Evolutionary conservation across 2,888 invertebrate genomes (phyloP).

Genomic region (Eupsilia transversa): DNA sequence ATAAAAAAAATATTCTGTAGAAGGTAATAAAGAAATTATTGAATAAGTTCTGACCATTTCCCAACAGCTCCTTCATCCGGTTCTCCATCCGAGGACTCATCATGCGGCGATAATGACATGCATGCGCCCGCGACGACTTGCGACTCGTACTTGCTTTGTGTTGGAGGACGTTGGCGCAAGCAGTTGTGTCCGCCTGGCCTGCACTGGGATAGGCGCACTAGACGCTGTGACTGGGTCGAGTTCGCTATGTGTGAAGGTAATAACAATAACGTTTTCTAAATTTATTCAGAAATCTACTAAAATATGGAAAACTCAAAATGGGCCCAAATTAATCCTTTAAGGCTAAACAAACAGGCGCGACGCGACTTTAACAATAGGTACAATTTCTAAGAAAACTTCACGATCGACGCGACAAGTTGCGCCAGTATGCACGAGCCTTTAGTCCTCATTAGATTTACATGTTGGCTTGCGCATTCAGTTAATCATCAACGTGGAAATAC

Average conservation of each 20-base stretch:
- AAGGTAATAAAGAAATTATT: background rate
- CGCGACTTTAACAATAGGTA: too few relatives aligned
- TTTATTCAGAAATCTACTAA: background rate
- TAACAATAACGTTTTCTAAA: background rate
- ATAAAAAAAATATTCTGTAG: too few relatives aligned
- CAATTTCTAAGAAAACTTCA: too few relatives aligned
- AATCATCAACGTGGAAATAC: background rate
- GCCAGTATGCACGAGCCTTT: too few relatives aligned
- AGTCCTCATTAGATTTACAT: background rate
- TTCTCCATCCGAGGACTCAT: conserved; percentile 72
- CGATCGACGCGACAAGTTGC: too few relatives aligned
- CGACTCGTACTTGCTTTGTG: conserved; percentile 94
- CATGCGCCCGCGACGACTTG: conserved; percentile 92
- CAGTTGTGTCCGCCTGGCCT: conserved; percentile 95
- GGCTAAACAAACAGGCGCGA: too few relatives aligned
- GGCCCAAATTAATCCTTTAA: background rate
- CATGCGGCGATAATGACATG: conserved; percentile 75
- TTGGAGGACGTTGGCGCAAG: conserved; percentile 92
- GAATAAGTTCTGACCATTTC: background rate
- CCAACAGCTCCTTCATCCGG: conserved; percentile 67
- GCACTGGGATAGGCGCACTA: conserved; percentile 94
- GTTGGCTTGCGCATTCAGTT: background rate
- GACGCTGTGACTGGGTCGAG: conserved; percentile 95
- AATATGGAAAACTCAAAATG: background rate
- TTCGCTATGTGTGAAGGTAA: conserved; percentile 92